These are phyloP conservation scores for Anas bernieri DNA, from an alignment of 2,797 vertebrate genomes.

Conservation along the genomic window DNA sequence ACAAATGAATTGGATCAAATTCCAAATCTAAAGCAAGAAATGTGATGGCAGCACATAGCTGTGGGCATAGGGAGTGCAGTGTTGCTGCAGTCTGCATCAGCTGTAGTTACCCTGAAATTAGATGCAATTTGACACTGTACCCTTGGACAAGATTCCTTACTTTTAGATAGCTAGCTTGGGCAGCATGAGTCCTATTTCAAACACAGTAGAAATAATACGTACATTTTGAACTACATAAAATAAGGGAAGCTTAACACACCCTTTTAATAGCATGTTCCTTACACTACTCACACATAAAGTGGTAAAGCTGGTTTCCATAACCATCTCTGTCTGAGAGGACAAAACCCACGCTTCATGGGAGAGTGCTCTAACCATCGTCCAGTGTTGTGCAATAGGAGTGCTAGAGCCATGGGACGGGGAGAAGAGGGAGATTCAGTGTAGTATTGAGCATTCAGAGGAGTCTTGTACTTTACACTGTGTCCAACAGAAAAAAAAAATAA, in stretches of 20 bases:
- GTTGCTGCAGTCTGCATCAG: background rate
- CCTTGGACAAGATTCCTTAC: background rate
- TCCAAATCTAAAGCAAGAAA: constrained; percentile 1
- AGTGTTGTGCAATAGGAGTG: background rate
- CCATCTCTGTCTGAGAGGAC: background rate
- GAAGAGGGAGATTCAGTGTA: background rate
- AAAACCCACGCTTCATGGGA: background rate
- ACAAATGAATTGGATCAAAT: constrained; percentile 36
- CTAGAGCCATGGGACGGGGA: background rate
- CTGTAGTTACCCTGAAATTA: constrained; percentile 37
- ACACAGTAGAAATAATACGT: background rate
- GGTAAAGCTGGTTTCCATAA: background rate
- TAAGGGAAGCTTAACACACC: background rate
- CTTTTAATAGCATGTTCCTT: background rate
- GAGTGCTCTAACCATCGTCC: background rate
- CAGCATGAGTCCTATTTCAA: background rate
- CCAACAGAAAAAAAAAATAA: background rate
- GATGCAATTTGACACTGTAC: constrained; percentile 6
- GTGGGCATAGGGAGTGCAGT: background rate
- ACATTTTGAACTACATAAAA: background rate
- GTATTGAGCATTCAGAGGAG: background rate
- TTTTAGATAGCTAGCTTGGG: constrained; percentile 10
- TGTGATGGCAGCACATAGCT: constrained; percentile 42
- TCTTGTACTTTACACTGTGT: background rate
- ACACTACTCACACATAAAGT: background rate